Evolutionary conservation across 2,113 vertebrate genomes (phyloP), one percentile per base, ranked within the genome.

Genomic region (Rhinoderma darwinii): DNA sequence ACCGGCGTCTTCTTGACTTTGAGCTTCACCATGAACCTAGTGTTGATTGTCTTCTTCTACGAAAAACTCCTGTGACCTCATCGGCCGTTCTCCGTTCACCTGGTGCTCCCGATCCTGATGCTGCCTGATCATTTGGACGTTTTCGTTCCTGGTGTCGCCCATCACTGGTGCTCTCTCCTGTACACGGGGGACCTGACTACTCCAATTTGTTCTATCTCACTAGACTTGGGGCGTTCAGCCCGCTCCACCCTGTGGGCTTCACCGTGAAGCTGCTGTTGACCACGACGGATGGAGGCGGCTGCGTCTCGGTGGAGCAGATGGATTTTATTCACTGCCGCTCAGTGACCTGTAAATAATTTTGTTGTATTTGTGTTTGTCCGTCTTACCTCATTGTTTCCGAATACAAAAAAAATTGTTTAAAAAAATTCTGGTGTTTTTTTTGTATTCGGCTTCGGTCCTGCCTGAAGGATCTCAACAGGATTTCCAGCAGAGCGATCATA

Each of bases 11-110:
- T 99, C 68, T 90, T 99, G 4, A 93, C 96, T 0, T 20, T 92
- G 47, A 99, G 98, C 90, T 89, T 99, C 90, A 95, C 96, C 0
- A 89, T 93, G 89, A 99, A 99, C 63, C 90, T 97, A n/a, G 25
- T 95, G 66, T 96, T 98, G 91, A 93, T 93, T 0, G 92, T 96
- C 88, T 98, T 96, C 56, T 89, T 96, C 86, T 98, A 97, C 93
- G 92, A 93, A 90, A 96, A 92, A 90, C 91, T 95, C 89, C 91
- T 89, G 27, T 95, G 93, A 95, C 0, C 6, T 27, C 27, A 4
- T 30, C 11, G 10, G 14, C 35, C 22, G 51, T 54, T 35, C 50
- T 30, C n/a, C 7, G 8, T 32, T 76, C 72, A 61, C 15, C 20
- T 84, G 83, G 83, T 84, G 83, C 83, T 84, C 37, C 27, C 17